phyloP scores from a whole-genome alignment of 2,888 invertebrate genomes.

The Standfussiana lucernea region DNA sequence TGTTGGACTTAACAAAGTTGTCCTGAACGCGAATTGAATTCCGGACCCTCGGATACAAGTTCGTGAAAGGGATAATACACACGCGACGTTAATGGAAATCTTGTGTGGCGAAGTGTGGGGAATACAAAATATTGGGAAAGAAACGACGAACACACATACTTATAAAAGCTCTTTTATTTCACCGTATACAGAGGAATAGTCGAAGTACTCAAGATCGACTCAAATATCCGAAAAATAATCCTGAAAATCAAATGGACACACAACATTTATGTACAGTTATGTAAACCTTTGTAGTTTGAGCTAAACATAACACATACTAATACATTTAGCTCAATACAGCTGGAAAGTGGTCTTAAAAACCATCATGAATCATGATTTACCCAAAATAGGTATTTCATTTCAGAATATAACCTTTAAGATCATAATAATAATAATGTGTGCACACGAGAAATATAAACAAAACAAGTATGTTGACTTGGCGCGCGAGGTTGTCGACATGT shows the following conservation, averaged over 20 bases:
- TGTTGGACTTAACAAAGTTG: conserved; percentile 36
- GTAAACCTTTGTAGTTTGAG: background rate
- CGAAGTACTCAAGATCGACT: background rate
- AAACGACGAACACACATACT: conserved; percentile 17
- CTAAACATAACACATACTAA: background rate
- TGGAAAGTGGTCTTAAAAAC: background rate
- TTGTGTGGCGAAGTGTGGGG: conserved; percentile 42
- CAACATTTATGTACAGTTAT: background rate
- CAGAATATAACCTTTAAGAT: background rate
- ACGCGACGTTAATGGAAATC: conserved; percentile 55
- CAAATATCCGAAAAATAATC: background rate
- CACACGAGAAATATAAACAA: too few species aligned
- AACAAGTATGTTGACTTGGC: too few species aligned
- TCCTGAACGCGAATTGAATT: conserved; percentile 54
- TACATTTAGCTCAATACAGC: background rate
- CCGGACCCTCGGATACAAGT: conserved; percentile 38
- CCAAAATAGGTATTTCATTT: background rate
- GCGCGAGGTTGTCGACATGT: too few species aligned
- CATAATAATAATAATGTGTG: background rate
- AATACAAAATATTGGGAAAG: conserved; percentile 48
- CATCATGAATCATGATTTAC: background rate
- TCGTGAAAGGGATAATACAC: conserved; percentile 57
- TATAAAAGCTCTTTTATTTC: conserved; percentile 41
- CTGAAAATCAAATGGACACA: background rate
- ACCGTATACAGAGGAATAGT: conserved; percentile 12